Percentiles rank a stretch among this genome's conserved stretches.
Evolutionary conservation across 2,797 vertebrate species (phyloP).

Genomic region (Saguinus oedipus): DNA sequence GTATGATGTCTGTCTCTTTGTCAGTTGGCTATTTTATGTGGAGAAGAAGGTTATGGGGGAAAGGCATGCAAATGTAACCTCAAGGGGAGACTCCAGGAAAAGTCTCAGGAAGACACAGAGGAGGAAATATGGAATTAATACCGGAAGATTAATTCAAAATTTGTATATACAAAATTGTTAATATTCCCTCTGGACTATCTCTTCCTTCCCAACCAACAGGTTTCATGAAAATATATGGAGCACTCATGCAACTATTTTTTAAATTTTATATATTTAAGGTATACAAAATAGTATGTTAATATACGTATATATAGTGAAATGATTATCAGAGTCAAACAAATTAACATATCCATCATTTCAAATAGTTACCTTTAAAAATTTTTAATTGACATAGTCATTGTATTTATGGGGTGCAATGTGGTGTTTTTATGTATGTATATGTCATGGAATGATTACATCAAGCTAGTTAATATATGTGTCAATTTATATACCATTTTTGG

Average conservation of each 20-base stretch:
- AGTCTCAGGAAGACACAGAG: neutral
- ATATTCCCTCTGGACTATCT: neutral
- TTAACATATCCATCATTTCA: neutral
- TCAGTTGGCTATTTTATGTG: neutral
- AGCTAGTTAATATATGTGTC: neutral
- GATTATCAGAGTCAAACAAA: neutral
- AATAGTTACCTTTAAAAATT: neutral
- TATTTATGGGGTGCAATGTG: neutral
- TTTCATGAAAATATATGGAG: neutral
- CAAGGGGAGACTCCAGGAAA: neutral
- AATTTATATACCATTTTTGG: neutral
- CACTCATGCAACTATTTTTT: neutral
- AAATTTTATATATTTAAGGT: neutral
- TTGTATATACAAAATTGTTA: neutral
- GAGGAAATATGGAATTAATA: neutral
- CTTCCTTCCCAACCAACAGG: neutral
- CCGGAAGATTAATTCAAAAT: neutral
- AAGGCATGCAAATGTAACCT: neutral
- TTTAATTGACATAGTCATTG: neutral
- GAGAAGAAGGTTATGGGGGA: neutral
- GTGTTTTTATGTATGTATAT: neutral
- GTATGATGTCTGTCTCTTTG: neutral
- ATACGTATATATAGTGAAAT: neutral
- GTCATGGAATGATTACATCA: neutral
- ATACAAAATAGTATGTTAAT: neutral